These are phyloP conservation scores for Chalcosyrphus nemorum DNA, from an alignment of 2,888 invertebrate genomes.

Conservation along the genomic window DNA sequence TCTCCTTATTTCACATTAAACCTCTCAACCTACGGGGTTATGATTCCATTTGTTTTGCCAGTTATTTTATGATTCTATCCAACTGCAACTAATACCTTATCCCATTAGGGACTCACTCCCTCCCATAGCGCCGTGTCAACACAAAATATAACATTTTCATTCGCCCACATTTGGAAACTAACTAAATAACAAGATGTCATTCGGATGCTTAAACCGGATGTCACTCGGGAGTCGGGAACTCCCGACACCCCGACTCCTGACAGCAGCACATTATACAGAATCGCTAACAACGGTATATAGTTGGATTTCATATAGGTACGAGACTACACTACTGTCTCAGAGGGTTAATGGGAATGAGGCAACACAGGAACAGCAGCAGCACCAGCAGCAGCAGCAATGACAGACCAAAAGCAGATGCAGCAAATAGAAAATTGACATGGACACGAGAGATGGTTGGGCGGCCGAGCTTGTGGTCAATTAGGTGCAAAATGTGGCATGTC, in stretches of 20 bases:
- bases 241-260: slow-evolving; percentile 38
- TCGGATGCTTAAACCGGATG: slow-evolving; percentile 70
- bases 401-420: slow-evolving; percentile 68
- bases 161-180: slow-evolving; percentile 65
- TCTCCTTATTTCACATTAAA: too few species aligned
- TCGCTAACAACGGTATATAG: slow-evolving; percentile 50
- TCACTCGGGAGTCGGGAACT: slow-evolving; percentile 55
- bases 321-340: slow-evolving; percentile 33
- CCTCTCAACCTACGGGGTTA: too few species aligned
- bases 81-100: slow-evolving; percentile 58
- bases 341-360: slow-evolving; percentile 35
- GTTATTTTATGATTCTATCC: slow-evolving; percentile 41
- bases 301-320: neutral
- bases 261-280: slow-evolving; percentile 40
- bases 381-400: slow-evolving; percentile 25
- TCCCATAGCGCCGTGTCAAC: neutral
- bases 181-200: slow-evolving; percentile 73
- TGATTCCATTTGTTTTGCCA: neutral
- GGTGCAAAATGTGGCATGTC: slow-evolving; percentile 76
- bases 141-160: slow-evolving; percentile 41
- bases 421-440: slow-evolving; percentile 73
- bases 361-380: slow-evolving; percentile 5
- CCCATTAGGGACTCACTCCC: slow-evolving; percentile 58
- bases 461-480: slow-evolving; percentile 75
- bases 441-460: slow-evolving; percentile 67